Evolutionary conservation across 2,797 vertebrate species (phyloP), one percentile per base, ranked within the genome.

Genomic region (Fringilla coelebs): DNA sequence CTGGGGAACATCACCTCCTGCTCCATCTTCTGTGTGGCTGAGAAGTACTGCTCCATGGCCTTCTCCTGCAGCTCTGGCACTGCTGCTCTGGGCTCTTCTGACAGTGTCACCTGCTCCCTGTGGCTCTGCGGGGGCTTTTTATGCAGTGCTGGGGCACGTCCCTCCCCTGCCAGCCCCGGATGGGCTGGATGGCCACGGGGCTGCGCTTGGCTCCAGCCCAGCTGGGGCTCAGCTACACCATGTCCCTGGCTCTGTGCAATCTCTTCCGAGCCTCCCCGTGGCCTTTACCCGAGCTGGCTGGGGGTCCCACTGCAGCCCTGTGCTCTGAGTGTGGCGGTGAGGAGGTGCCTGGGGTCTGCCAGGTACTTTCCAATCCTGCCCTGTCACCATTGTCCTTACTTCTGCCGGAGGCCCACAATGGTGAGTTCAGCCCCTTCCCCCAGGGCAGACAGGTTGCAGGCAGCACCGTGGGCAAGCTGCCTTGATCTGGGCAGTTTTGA

Each of bases 1-100:
- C 98, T 99, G 28, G 99, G 99, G 77, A 99, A 97, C 96, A 99
- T 98, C 45, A 99, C 86, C n/a, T 98, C 98, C 89, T 98, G 98
- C 95, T 99, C 99, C 99, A 99, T 99, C 96, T 98, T 97, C 3
- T 88, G 96, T 13, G 98, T 98, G 0, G 96, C 97, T 0, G 98
- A 97, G 32, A 97, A 98, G 97, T 99, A 99, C 72, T 94, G 93
- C 72, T 97, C 98, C 97, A 99, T 97, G 40, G 98, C 16, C 36
- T 10, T 51, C 32, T 13, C 96, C 58, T 74, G 8, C 57, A 16
- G 19, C 61, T 82, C 60, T 9, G 15, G 8, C 71, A 40, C 4
- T 1, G 29, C 81, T 20, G 43, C 4, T 21, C 46, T 10, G 81
- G 36, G 21, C 46, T 76, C 76, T 63, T 12, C 48, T 63, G 2